These are phyloP conservation scores for Dissostichus mawsoni DNA, from an alignment of 2,113 vertebrate species.

Conservation along the genomic window DNA sequence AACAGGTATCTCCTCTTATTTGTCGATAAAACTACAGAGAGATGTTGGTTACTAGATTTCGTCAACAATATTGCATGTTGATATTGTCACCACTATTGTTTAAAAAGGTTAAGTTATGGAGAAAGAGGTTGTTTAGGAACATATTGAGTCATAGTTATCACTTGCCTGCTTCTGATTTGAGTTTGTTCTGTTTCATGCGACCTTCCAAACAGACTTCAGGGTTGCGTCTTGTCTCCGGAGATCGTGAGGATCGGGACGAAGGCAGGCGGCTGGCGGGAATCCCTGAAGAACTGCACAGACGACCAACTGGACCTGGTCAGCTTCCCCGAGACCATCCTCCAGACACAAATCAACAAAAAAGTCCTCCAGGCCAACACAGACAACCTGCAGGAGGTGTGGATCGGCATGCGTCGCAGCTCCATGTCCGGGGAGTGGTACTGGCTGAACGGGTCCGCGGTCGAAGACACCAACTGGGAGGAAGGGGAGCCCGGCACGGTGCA, in stretches of 20 bases:
- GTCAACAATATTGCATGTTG: no score
- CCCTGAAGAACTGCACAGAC: conserved; percentile 25
- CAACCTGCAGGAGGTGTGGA: conserved; percentile 53
- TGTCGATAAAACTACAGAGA: no score
- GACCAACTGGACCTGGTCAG: conserved; percentile 20
- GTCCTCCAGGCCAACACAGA: not conserved
- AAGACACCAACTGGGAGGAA: conserved; percentile 50
- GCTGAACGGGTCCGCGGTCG: not conserved
- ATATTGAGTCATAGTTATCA: no score
- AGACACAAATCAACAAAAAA: not conserved
- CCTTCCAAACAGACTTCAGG: conserved; percentile 57
- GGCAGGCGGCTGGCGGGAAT: conserved; percentile 55
- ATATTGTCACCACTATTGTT: no score
- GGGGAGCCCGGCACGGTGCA: conserved; percentile 34
- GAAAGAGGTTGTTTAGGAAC: no score
- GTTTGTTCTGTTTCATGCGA: not conserved
- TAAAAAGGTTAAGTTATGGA: no score
- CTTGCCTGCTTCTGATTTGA: not conserved
- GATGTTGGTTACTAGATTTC: no score
- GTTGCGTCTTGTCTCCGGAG: conserved; percentile 58
- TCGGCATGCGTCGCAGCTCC: conserved; percentile 74
- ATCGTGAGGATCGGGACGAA: not conserved
- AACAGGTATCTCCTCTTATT: no score
- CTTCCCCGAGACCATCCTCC: not conserved
- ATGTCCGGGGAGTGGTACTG: conserved; percentile 75